These are phyloP conservation scores for Anolis carolinensis DNA, from an alignment of 2,113 vertebrate genomes.

Conservation along the genomic window DNA sequence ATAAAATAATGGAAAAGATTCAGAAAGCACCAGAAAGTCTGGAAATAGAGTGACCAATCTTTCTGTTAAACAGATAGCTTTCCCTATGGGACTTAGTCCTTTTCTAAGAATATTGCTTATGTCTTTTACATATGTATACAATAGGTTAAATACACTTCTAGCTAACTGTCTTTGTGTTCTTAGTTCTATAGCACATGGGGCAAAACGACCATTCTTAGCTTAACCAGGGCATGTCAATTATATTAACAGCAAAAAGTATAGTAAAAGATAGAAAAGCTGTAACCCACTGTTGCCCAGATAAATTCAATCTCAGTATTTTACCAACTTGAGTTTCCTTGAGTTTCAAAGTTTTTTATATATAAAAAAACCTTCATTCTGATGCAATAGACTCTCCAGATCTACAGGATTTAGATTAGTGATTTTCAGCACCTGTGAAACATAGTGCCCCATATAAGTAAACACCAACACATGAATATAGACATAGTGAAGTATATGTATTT, in stretches of 20 bases:
- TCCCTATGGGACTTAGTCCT: not conserved
- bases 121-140: not conserved
- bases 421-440: too few species aligned
- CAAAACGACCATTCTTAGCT: not conserved
- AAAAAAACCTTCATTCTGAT: too few species aligned
- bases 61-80: not conserved
- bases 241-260: not conserved
- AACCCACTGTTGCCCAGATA: not conserved
- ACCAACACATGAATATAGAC: too few species aligned
- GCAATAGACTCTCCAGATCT: too few species aligned
- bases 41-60: slow-evolving; percentile 14
- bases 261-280: accelerated
- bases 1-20: slow-evolving; percentile 34
- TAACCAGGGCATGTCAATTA: not conserved
- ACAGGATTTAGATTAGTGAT: too few species aligned
- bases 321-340: not conserved
- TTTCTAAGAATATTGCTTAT: not conserved
- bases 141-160: slow-evolving; percentile 51
- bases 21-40: slow-evolving; percentile 14
- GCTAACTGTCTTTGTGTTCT: slow-evolving; percentile 48
- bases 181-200: slow-evolving; percentile 33
- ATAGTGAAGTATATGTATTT: too few species aligned
- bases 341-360: too few species aligned
- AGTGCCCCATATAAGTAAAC: too few species aligned
- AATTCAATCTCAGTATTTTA: not conserved